These are phyloP conservation scores for Polyommatus iphigenia DNA, from an alignment of 2,888 invertebrate genomes.

Conservation along the genomic window DNA sequence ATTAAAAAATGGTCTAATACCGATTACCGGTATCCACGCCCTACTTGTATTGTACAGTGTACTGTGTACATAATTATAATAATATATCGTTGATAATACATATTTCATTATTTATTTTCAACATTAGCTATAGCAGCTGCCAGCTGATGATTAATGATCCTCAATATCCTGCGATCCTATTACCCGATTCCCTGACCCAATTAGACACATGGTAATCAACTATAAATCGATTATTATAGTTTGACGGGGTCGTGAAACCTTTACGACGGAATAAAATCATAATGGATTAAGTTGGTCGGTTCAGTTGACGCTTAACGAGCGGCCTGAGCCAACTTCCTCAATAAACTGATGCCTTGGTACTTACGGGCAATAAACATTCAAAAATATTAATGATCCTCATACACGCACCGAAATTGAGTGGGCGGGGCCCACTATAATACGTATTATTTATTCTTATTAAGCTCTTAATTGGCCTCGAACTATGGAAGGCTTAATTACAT, in stretches of 20 bases:
- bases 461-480: constrained; percentile 17
- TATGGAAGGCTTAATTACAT: constrained; percentile 10
- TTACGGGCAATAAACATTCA: constrained; percentile 42
- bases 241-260: constrained; percentile 69
- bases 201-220: background rate
- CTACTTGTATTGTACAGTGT: no score
- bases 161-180: background rate
- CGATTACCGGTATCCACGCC: no score
- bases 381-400: constrained; percentile 44
- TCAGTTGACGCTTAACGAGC: constrained; percentile 67
- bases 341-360: constrained; percentile 65
- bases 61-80: no score
- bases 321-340: constrained; percentile 71
- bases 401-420: constrained; percentile 41
- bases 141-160: background rate
- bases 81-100: no score
- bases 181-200: background rate
- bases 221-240: constrained; percentile 43
- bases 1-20: no score
- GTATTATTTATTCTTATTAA: constrained; percentile 19
- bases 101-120: no score
- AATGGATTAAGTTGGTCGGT: constrained; percentile 75
- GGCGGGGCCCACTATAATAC: constrained; percentile 34
- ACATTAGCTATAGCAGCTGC: background rate
- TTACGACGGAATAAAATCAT: constrained; percentile 75